Percentiles rank a stretch among this genome's conserved stretches.
Evolutionary conservation across 2,113 vertebrate genomes (phyloP).

Genomic region (Oophaga pumilio): DNA sequence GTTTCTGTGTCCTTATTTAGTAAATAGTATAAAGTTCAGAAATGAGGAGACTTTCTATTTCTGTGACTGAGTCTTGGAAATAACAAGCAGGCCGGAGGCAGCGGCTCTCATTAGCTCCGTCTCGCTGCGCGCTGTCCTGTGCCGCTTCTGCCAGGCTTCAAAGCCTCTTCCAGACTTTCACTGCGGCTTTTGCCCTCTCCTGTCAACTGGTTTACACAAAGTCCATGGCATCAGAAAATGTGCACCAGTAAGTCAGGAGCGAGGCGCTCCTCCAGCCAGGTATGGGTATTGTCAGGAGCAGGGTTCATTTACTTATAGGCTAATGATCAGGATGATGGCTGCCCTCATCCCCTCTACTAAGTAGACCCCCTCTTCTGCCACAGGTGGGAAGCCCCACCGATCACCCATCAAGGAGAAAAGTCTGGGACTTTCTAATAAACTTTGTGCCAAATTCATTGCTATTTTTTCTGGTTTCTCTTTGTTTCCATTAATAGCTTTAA

Average conservation of each 20-base stretch:
- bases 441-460: too few relatives aligned
- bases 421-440: too few relatives aligned
- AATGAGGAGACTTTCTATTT: constrained; percentile 1
- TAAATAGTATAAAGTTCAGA: neutral
- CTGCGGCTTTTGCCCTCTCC: neutral
- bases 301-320: neutral
- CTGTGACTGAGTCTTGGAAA: constrained; percentile 3
- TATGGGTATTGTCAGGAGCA: neutral
- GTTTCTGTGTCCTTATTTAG: neutral
- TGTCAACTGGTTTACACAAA: constrained; percentile 9
- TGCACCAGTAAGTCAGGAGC: neutral
- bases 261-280: neutral
- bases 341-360: too few relatives aligned
- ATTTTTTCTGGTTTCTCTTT: too few relatives aligned
- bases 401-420: too few relatives aligned
- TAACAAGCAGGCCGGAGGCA: constrained; percentile 23
- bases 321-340: neutral
- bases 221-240: neutral
- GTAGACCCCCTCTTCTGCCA: too few relatives aligned
- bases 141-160: constrained; percentile 12
- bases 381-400: too few relatives aligned
- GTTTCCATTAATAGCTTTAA: too few relatives aligned
- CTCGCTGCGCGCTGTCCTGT: neutral
- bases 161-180: constrained; percentile 1
- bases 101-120: constrained; percentile 1